Evolutionary conservation across 2,888 invertebrate genomes (phyloP).

Genomic region (Spodoptera picta): DNA sequence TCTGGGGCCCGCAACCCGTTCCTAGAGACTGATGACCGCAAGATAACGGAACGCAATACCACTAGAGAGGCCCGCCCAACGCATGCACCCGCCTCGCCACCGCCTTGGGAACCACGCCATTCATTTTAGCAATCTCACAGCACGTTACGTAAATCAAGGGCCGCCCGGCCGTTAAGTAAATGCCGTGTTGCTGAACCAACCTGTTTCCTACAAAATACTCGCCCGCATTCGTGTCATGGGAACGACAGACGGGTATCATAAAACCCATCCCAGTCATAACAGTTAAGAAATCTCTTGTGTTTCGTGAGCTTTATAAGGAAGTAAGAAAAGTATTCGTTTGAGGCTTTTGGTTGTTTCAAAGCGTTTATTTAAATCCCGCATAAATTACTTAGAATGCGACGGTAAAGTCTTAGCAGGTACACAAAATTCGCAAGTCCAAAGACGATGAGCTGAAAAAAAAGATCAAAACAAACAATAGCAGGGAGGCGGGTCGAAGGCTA

Average conservation of each 20-base stretch:
- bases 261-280: slow-evolving; percentile 43
- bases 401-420: slow-evolving; percentile 43
- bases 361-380: slow-evolving; percentile 40
- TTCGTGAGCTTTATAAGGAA: slow-evolving; percentile 12
- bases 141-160: slow-evolving; percentile 63
- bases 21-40: slow-evolving; percentile 84
- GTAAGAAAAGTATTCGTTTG: slow-evolving; percentile 24
- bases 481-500: slow-evolving; percentile 71
- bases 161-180: slow-evolving; percentile 72
- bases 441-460: slow-evolving; percentile 69
- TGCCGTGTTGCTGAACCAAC: slow-evolving; percentile 62
- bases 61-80: slow-evolving; percentile 71
- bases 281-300: slow-evolving; percentile 25
- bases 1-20: slow-evolving; percentile 77
- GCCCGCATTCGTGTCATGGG: slow-evolving; percentile 62
- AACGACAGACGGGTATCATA: slow-evolving; percentile 41
- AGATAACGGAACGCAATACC: slow-evolving; percentile 81
- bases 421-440: slow-evolving; percentile 50
- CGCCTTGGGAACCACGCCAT: slow-evolving; percentile 70
- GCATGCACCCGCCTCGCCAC: slow-evolving; percentile 57
- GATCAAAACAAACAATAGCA: slow-evolving; percentile 75
- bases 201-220: slow-evolving; percentile 66
- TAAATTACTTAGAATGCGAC: slow-evolving; percentile 36
- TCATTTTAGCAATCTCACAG: slow-evolving; percentile 67
- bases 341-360: slow-evolving; percentile 26